Evolutionary conservation across 2,797 vertebrate species (phyloP), one percentile per base, ranked within the genome.

Genomic region (Mergus octosetaceus): DNA sequence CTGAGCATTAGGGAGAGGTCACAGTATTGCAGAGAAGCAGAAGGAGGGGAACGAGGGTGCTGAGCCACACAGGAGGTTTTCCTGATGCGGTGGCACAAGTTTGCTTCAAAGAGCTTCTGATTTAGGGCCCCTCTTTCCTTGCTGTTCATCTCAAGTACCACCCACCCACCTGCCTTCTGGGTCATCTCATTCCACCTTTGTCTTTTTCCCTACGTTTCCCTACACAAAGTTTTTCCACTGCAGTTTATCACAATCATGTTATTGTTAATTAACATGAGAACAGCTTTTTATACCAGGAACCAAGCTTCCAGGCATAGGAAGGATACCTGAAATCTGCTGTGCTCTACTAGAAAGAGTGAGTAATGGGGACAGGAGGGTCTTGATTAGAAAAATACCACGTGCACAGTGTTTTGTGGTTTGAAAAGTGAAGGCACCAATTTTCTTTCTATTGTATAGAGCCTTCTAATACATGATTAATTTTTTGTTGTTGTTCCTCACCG

Each of bases 301-400:
- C 6, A 38, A 13, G 22, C 34, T 16, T 65, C 3, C 30, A 16
- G 62, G 30, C 1, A 1, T 1, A 1, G 7, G 36, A 34, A 43
- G 54, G 38, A n/a, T 21, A 57, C 58, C 24, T 5, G 8, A 24
- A 32, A 16, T 12, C 66, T 9, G 21, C 64, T 53, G 60, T 8
- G 7, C 25, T 41, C 62, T 0, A 2, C 62, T 16, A 27, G 47
- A 17, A 34, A 11, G 20, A 15, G 30, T 4, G 30, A 16, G 27
- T 25, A 54, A 19, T 19, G 18, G 49, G 21, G 15, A 4, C 39
- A 9, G 34, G 30, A 38, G n/a, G 27, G 56, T 22, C 27, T 69
- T 4, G 9, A 13, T 34, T 10, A n/a, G 45, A 11, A 38, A 62
- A 62, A 24, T 5, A 45, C 27, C 1, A 11, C 6, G 12, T 21